A percentile compares a stretch with the other conserved stretches of the same genome.
phyloP scores from a whole-genome alignment of 2,797 vertebrate genomes.

The Muscicapa striata region DNA sequence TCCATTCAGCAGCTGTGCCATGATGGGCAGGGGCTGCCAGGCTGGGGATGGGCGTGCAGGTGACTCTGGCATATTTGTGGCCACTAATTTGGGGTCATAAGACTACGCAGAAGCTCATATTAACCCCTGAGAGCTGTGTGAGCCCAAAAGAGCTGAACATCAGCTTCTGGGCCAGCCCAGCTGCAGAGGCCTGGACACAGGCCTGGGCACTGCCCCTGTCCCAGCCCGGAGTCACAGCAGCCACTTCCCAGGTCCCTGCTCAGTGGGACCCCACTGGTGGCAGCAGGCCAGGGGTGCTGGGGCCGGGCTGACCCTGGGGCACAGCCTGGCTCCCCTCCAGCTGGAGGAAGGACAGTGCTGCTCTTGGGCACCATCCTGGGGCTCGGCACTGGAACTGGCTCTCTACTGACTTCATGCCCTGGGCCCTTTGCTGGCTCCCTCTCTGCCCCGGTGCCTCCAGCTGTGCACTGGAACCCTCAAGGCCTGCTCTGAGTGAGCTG shows the following conservation, averaged over 20 bases:
- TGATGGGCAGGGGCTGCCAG: neutral
- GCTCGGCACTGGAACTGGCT: rapidly evolving
- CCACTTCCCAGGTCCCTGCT: neutral
- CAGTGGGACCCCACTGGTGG: rapidly evolving
- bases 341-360: rapidly evolving
- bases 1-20: neutral
- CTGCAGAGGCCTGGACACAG: neutral
- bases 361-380: rapidly evolving
- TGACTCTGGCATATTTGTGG: neutral
- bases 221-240: rapidly evolving
- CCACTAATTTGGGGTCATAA: neutral
- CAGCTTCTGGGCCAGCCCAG: neutral
- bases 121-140: neutral
- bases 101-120: neutral
- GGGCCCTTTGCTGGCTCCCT: rapidly evolving
- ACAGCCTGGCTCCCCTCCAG: neutral
- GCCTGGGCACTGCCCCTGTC: neutral
- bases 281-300: neutral
- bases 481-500: neutral
- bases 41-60: neutral
- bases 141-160: neutral
- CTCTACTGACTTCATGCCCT: rapidly evolving
- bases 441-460: neutral
- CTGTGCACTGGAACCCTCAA: neutral
- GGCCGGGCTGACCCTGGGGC: neutral